Conservation (phyloP, 2,888 invertebrate species). For the Strigamia transsilvanica region DNA sequence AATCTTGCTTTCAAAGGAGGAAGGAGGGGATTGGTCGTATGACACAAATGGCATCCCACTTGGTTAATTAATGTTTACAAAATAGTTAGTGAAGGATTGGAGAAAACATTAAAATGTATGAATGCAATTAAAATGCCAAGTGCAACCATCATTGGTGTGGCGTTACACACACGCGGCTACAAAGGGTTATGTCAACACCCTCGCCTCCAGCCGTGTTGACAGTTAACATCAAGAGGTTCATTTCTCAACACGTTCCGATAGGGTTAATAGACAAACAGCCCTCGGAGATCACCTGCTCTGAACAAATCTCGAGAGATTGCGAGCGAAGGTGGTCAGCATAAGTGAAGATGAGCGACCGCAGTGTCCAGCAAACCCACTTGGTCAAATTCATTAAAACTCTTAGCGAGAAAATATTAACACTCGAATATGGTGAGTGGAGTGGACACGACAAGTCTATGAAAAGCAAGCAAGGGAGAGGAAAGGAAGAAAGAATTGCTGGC, state of each 20-base stretch:
- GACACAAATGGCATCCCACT: constrained; percentile 25
- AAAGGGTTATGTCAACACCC: constrained; percentile 53
- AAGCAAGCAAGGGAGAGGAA: background rate
- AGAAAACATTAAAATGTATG: constrained; percentile 54
- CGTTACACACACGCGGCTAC: constrained; percentile 5
- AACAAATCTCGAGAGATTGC: constrained; percentile 24
- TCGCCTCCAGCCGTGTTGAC: constrained; percentile 47
- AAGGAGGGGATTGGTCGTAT: constrained; percentile 46
- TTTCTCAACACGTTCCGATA: constrained; percentile 44
- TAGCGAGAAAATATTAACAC: constrained; percentile 21
- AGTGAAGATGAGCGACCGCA: background rate
- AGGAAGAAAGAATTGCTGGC: constrained; percentile 51
- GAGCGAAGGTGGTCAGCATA: constrained; percentile 9
- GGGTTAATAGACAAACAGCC: constrained; percentile 52
- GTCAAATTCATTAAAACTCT: constrained; percentile 10
- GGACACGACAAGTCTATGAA: constrained; percentile 3
- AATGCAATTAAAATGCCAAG: constrained; percentile 53
- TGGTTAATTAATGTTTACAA: constrained; percentile 54
- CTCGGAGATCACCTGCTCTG: constrained; percentile 33
- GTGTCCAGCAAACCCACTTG: constrained; percentile 16
- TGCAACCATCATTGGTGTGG: constrained; percentile 32
- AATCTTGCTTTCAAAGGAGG: constrained; percentile 50
- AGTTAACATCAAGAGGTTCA: constrained; percentile 51
- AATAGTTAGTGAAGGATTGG: constrained; percentile 53
- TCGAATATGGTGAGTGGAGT: constrained; percentile 19